Conservation (phyloP, 1,140 invertebrate species). For the Trichonephila clavipes region DNA sequence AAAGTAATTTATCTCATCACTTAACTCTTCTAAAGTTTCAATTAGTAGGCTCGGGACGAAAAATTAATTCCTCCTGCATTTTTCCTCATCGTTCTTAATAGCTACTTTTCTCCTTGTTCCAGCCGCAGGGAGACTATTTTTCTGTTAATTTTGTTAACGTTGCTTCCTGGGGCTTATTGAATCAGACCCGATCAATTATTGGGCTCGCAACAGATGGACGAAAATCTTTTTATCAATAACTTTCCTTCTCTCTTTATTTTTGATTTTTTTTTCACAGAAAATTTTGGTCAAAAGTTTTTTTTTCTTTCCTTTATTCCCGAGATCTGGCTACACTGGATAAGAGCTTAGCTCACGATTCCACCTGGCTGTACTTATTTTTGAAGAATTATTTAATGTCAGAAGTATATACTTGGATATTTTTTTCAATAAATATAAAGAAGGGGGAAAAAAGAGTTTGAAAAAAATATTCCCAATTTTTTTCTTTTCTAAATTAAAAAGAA, state of each 20-base stretch:
- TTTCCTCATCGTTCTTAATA: background rate
- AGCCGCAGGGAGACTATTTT: background rate
- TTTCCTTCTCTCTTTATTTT: background rate
- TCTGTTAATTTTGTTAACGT: slow-evolving; percentile 64
- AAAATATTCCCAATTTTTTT: too few species aligned
- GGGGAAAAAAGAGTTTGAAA: background rate
- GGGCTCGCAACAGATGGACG: slow-evolving; percentile 63
- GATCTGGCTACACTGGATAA: background rate
- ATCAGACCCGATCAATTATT: slow-evolving; percentile 63
- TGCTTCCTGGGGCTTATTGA: slow-evolving; percentile 43
- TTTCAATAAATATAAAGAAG: background rate
- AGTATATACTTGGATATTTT: background rate
- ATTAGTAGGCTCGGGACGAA: background rate
- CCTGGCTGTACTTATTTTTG: background rate
- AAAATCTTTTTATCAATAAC: slow-evolving; percentile 7
- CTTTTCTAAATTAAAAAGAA: too few species aligned
- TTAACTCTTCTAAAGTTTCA: background rate
- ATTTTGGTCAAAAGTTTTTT: background rate
- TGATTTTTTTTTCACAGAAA: background rate
- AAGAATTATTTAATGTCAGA: background rate
- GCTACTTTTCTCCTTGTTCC: background rate
- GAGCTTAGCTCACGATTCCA: background rate
- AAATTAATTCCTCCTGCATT: slow-evolving; percentile 10
- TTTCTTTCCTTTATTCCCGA: too few species aligned
- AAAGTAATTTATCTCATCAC: background rate